Percentiles rank a stretch among this genome's conserved stretches.
phyloP scores from a whole-genome alignment of 2,113 vertebrate genomes.

The Elaphurus davidianus region DNA sequence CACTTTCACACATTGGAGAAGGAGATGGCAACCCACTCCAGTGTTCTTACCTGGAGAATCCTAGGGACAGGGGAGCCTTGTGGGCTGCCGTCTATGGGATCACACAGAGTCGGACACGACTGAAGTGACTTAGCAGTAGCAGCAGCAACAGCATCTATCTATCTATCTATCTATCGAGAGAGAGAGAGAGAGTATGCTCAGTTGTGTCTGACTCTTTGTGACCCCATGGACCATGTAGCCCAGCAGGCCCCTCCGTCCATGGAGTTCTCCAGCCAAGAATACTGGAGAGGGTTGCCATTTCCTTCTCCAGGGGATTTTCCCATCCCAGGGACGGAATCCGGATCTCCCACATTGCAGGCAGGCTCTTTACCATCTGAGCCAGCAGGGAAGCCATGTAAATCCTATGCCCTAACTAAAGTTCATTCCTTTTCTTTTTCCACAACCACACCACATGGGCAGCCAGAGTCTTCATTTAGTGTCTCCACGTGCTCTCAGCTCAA shows the following conservation, averaged over 20 bases:
- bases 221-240: background rate
- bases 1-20: too few species aligned
- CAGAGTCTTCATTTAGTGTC: background rate
- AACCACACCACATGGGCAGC: background rate
- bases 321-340: background rate
- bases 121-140: too few species aligned
- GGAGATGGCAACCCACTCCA: too few species aligned
- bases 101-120: too few species aligned
- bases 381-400: background rate
- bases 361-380: background rate
- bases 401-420: background rate
- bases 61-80: too few species aligned
- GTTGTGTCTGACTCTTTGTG: accelerated
- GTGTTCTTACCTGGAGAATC: too few species aligned
- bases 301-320: background rate
- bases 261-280: background rate
- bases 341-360: background rate
- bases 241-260: background rate
- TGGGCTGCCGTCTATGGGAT: too few species aligned
- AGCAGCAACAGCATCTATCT: too few species aligned
- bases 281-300: background rate
- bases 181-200: background rate
- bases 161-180: too few species aligned
- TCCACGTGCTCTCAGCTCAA: background rate
- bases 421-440: background rate